Base-by-base conservation (phyloP, 2,888 invertebrate species). In the Epicampocera succincta region DNA sequence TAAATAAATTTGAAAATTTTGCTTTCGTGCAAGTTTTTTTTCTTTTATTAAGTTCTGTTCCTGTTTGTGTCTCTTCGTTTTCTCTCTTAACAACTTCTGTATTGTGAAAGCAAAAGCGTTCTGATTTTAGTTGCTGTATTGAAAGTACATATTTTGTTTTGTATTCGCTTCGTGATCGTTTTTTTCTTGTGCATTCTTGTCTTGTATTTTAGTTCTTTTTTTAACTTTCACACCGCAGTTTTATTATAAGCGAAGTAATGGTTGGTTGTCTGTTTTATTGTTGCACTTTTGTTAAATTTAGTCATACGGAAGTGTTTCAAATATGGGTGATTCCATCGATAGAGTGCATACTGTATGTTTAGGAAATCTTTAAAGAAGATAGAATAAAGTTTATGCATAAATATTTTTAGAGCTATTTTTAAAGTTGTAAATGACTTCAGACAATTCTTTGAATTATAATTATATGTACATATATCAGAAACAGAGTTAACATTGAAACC, bases 81-180 rank as follows among this genome's bases (percentile, higher is more conserved):
- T 61, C 48, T 71, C 50, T 61, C 48, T 71, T 80, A 69, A 72
- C 58, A 73, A 79, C 66, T 60, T 63, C 52, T 52, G 44, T 74
- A 29, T 75, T 85, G 85, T 85, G 85, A 85, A 85, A 85, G 85
- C 84, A 85, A 85, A 85, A 85, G 85, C 85, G 85, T 84, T 85
- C 83, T 83, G 65, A 66, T 80, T 83, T 73, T 66, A 65, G 78
- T 83, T 65, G 74, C 58, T 77, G 50, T 21, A 68, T 74, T 12
- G 15, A 58, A 15, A 46, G 56, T 52, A 50, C 38, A n/a, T n/a
- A n/a, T 54, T 60, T 73, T 11, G 77, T 75, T 48, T 72, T 80
- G 33, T 58, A 50, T 76, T 40, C 38, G 69, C 48, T 52, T 73
- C 61, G 81, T 58, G 48, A 75, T 75, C 71, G 29, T 76, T 56